Evolutionary conservation across 2,888 invertebrate genomes (phyloP).

Genomic region (Pristionchus exspectatus): DNA sequence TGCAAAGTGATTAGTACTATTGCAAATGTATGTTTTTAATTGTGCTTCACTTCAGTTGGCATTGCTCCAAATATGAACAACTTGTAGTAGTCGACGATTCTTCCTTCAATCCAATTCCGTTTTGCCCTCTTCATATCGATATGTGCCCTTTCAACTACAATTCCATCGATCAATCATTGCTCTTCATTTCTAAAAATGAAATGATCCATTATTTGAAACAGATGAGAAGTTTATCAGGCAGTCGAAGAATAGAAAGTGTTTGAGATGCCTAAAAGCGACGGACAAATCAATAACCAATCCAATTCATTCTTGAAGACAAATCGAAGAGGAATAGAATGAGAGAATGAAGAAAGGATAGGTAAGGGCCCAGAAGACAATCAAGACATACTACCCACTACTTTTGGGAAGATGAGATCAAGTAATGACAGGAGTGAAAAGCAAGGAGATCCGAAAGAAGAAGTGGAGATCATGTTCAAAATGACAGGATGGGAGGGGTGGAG

Average conservation of each 20-base stretch:
- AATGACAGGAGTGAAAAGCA: not conserved
- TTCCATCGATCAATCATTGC: not conserved
- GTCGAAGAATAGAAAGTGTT: not conserved
- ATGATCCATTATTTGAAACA: not conserved
- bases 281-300: not conserved
- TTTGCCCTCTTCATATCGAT: not conserved
- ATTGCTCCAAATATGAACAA: not conserved
- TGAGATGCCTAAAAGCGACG: not conserved
- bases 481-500: not conserved
- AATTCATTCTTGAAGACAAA: not conserved
- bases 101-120: not conserved
- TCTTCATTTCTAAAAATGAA: not conserved
- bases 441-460: not conserved
- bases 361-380: not conserved
- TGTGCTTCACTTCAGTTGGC: not conserved
- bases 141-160: not conserved
- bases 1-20: too few relatives aligned
- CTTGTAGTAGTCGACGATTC: not conserved
- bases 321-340: not conserved
- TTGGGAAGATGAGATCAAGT: not conserved
- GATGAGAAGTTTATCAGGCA: not conserved
- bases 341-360: not conserved
- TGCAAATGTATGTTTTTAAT: too few relatives aligned
- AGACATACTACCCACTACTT: not conserved
- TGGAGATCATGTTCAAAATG: not conserved